These are phyloP conservation scores for Drosophila recens DNA, from an alignment of 2,888 invertebrate genomes.

Conservation along the genomic window DNA sequence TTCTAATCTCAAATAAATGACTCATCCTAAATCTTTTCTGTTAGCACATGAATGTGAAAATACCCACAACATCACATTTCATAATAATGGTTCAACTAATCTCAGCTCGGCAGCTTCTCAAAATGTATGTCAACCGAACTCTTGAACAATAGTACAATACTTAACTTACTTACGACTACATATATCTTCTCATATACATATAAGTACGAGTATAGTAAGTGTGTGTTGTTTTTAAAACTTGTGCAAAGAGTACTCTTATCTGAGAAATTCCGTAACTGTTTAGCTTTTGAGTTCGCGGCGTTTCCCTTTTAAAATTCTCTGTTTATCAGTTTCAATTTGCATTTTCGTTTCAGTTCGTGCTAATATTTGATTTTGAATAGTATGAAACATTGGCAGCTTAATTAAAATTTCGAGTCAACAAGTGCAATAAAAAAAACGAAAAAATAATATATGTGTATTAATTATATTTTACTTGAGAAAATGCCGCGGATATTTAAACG, in stretches of 20 bases:
- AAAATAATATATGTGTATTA: slow-evolving; percentile 1
- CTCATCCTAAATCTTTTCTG: neutral
- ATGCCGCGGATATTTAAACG: slow-evolving; percentile 3
- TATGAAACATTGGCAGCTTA: slow-evolving; percentile 26
- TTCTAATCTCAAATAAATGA: neutral
- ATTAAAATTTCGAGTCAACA: slow-evolving; percentile 34
- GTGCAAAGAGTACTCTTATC: slow-evolving; percentile 39
- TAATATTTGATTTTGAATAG: slow-evolving; percentile 44
- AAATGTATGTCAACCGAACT: slow-evolving; percentile 36
- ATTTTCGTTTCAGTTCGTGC: slow-evolving; percentile 37
- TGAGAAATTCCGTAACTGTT: slow-evolving; percentile 23
- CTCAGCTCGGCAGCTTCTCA: slow-evolving; percentile 18
- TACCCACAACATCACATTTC: slow-evolving; percentile 35
- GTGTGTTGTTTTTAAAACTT: slow-evolving; percentile 22
- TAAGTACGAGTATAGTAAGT: neutral
- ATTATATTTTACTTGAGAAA: slow-evolving; percentile 3
- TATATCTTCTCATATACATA: slow-evolving; percentile 2
- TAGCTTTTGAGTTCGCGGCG: slow-evolving; percentile 6
- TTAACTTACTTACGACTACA: neutral
- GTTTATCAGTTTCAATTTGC: slow-evolving; percentile 57
- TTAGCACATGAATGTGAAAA: slow-evolving; percentile 33
- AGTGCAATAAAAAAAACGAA: neutral
- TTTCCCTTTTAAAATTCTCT: slow-evolving; percentile 33
- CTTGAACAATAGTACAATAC: slow-evolving; percentile 27
- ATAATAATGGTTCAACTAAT: neutral